A percentile compares a stretch with the other conserved stretches of the same genome.
phyloP scores from a whole-genome alignment of 2,113 vertebrate genomes.

The Nothobranchius kuhntae region DNA sequence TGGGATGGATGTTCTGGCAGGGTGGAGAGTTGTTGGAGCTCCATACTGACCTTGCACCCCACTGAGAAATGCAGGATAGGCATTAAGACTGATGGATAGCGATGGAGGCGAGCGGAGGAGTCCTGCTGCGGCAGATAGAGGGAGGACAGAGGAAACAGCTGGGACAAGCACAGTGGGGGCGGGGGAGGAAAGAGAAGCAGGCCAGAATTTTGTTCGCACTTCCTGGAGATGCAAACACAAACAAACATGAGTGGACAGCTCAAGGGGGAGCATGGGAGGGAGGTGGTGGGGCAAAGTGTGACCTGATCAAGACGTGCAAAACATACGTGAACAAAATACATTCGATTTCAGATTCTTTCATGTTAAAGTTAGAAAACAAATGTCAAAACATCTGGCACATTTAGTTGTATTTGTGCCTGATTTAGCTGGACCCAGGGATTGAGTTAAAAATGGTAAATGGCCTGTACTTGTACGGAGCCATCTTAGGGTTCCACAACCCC shows the following conservation, averaged over 20 bases:
- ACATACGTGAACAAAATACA: too few species aligned
- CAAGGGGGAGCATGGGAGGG: constrained; percentile 17
- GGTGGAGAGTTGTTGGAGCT: constrained; percentile 53
- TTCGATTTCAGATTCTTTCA: too few species aligned
- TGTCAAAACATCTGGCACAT: too few species aligned
- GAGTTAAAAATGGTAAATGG: too few species aligned
- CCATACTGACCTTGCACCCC: constrained; percentile 44
- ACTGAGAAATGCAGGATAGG: constrained; percentile 55
- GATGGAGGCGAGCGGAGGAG: constrained; percentile 31
- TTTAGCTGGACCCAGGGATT: too few species aligned
- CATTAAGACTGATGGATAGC: constrained; percentile 59
- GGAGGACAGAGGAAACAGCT: constrained; percentile 74
- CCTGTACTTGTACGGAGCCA: too few species aligned
- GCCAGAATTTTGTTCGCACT: constrained; percentile 65
- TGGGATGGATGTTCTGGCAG: constrained; percentile 66
- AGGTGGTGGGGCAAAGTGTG: not conserved
- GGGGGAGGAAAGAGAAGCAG: constrained; percentile 53
- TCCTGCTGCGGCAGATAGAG: constrained; percentile 58
- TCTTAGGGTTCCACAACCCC: too few species aligned
- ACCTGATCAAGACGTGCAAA: not conserved
- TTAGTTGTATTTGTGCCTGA: too few species aligned
- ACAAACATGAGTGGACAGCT: constrained; percentile 64
- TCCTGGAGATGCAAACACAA: constrained; percentile 72
- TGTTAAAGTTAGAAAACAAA: too few species aligned
- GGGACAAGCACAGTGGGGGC: constrained; percentile 45